Evolutionary conservation across 2,888 invertebrate genomes (phyloP).

Genomic region (Corythucha ciliata): DNA sequence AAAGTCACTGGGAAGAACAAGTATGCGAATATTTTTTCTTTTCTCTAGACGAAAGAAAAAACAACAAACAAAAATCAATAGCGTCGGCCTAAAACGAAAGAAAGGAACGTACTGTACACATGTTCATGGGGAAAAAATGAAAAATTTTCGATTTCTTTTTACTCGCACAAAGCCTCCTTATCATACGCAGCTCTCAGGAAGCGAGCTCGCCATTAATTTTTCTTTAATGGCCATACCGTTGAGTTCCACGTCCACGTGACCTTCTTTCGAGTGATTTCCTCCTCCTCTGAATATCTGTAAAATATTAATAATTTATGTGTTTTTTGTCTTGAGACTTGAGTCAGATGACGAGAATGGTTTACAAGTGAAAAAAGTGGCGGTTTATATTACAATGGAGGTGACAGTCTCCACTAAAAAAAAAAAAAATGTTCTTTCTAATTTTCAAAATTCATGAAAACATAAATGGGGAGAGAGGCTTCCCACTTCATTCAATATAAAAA

Average conservation of each 20-base stretch:
- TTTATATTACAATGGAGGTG: too few species aligned
- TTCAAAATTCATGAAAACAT: too few species aligned
- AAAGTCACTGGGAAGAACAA: neutral
- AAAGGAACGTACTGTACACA: conserved; percentile 14
- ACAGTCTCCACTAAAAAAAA: too few species aligned
- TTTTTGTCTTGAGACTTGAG: conserved; percentile 17
- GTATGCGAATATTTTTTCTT: neutral
- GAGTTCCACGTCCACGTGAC: conserved; percentile 43
- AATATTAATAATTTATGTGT: conserved; percentile 4
- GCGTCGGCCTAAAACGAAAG: neutral
- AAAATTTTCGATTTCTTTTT: neutral
- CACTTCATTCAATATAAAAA: too few species aligned
- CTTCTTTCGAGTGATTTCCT: conserved; percentile 22
- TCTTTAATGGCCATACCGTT: conserved; percentile 82
- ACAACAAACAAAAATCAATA: neutral
- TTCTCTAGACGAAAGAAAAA: neutral
- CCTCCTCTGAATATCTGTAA: conserved; percentile 21
- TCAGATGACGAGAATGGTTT: too few species aligned
- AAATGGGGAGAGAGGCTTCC: too few species aligned
- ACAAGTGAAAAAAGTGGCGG: too few species aligned
- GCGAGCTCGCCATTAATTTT: conserved; percentile 73
- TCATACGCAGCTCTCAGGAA: conserved; percentile 83
- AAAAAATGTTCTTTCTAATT: too few species aligned
- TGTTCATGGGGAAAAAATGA: neutral
- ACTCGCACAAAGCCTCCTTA: conserved; percentile 24